phyloP scores from a whole-genome alignment of 1,140 invertebrate species.

The Teleogryllus occipitalis region DNA sequence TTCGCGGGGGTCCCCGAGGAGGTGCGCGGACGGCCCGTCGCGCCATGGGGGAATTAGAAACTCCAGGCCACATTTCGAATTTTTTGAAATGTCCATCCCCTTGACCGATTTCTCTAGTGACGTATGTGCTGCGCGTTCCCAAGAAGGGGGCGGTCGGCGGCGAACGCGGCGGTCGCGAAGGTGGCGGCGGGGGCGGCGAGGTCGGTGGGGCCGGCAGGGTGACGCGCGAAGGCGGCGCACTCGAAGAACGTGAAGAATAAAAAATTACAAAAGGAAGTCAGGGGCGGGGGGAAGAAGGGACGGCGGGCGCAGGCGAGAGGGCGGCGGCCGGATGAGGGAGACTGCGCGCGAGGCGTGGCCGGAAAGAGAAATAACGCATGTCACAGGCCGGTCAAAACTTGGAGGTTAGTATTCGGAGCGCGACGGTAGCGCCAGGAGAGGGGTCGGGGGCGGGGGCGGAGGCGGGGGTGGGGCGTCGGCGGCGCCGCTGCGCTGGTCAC shows the following conservation, averaged over 20 bases:
- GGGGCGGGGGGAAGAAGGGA: not conserved
- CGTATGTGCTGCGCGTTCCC: conserved; percentile 21
- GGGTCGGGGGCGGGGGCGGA: conserved; percentile 10
- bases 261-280: conserved; percentile 23
- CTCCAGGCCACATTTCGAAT: conserved; percentile 17
- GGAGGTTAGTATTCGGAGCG: conserved; percentile 25
- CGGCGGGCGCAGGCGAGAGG: no score
- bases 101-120: conserved; percentile 27
- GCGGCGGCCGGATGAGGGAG: no score
- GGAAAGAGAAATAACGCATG: conserved; percentile 32
- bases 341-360: conserved; percentile 21
- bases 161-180: not conserved
- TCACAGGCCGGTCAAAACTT: conserved; percentile 30
- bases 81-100: conserved; percentile 15
- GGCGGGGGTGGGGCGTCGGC: conserved; percentile 23
- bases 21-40: conserved; percentile 2
- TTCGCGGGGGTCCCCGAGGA: conserved; percentile 16
- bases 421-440: conserved; percentile 19
- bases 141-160: not conserved
- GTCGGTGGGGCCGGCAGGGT: not conserved
- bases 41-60: conserved; percentile 15
- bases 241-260: conserved; percentile 26
- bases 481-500: conserved; percentile 7
- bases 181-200: not conserved
- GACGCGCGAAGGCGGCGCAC: conserved; percentile 20